Evolutionary conservation across 2,888 invertebrate genomes (phyloP).

Genomic region (Tachina grossa): DNA sequence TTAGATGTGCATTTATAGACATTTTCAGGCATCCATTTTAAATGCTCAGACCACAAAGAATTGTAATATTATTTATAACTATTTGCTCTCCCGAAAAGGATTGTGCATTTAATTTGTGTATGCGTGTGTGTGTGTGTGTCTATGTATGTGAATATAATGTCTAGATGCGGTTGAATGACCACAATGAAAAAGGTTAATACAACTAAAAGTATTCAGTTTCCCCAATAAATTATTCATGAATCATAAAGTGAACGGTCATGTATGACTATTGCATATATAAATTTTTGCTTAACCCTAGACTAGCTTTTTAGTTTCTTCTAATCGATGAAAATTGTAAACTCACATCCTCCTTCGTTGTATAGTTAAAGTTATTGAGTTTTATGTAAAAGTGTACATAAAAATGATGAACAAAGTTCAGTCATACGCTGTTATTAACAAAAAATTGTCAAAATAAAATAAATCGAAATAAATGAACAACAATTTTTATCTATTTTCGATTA

Average conservation of each 20-base stretch:
- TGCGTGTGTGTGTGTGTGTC: neutral
- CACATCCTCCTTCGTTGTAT: no score
- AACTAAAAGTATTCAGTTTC: constrained; percentile 36
- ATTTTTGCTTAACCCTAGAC: neutral
- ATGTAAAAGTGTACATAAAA: no score
- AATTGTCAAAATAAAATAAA: no score
- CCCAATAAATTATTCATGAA: constrained; percentile 56
- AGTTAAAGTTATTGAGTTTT: no score
- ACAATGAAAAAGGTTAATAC: constrained; percentile 45
- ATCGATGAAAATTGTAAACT: no score
- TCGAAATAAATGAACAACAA: no score
- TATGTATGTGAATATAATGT: neutral
- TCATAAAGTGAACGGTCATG: constrained; percentile 28
- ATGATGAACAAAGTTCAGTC: no score
- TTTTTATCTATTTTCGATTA: no score
- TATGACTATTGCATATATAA: neutral
- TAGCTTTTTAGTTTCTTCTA: no score
- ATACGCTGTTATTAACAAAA: no score
- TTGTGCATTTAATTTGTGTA: neutral
- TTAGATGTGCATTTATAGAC: neutral
- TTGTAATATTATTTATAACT: constrained; percentile 52
- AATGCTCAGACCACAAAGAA: constrained; percentile 53
- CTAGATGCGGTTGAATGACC: constrained; percentile 6
- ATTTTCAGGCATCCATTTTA: constrained; percentile 45
- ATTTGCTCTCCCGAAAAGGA: neutral